Evolutionary conservation across 2,113 vertebrate species (phyloP).

Genomic region (Poecilia latipinna): DNA sequence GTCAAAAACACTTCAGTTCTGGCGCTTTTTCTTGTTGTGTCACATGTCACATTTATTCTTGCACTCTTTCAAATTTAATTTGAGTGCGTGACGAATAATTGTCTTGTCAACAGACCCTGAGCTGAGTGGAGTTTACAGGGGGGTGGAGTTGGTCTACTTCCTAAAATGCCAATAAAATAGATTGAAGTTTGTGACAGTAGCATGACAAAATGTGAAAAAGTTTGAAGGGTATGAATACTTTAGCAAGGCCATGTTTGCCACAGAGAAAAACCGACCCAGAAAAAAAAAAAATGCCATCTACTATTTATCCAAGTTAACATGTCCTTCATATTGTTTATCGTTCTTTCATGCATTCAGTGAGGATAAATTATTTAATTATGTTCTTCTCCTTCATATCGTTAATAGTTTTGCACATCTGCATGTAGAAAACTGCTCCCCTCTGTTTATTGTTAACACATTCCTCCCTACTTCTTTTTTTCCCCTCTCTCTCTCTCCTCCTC

Average conservation of each 20-base stretch:
- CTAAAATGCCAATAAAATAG: too few species aligned
- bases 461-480: constrained; percentile 35
- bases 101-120: not conserved
- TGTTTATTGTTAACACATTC: constrained; percentile 50
- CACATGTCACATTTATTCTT: too few species aligned
- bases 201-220: too few species aligned
- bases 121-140: not conserved
- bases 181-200: too few species aligned
- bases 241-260: too few species aligned
- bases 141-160: too few species aligned
- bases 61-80: not conserved
- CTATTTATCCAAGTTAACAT: not conserved
- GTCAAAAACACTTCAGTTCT: too few species aligned
- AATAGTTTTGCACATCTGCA: constrained; percentile 43
- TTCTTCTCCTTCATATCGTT: constrained; percentile 16
- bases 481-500: constrained; percentile 46
- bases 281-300: not conserved
- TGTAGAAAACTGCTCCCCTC: constrained; percentile 60
- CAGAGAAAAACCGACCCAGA: too few species aligned
- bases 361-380: not conserved
- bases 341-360: not conserved
- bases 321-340: not conserved
- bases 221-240: too few species aligned
- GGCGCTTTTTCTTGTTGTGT: too few species aligned
- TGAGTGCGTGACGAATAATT: not conserved